These are phyloP conservation scores for Spicauda simplicius DNA, from an alignment of 2,888 invertebrate species.

Conservation along the genomic window DNA sequence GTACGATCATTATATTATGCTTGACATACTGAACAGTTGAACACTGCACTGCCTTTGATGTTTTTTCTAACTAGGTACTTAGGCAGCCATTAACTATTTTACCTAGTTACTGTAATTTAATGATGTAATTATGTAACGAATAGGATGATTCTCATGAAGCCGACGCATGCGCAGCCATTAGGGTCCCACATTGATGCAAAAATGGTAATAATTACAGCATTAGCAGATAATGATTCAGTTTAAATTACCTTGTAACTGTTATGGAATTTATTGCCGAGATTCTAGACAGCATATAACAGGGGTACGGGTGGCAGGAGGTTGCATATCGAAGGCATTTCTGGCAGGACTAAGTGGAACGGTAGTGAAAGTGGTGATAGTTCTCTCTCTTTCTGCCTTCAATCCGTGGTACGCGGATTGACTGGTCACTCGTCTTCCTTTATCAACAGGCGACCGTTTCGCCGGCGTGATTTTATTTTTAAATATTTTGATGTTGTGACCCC, in stretches of 20 bases:
- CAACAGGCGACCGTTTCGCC: conserved; percentile 45
- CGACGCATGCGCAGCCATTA: conserved; percentile 56
- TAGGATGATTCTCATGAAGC: conserved; percentile 35
- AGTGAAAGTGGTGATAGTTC: conserved; percentile 76
- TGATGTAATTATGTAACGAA: conserved; percentile 9
- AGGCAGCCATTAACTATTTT: background rate
- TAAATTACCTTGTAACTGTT: conserved; percentile 63
- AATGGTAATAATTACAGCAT: conserved; percentile 66
- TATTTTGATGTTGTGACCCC: conserved; percentile 25
- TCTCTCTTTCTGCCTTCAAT: conserved; percentile 59
- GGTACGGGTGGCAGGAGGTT: conserved; percentile 58
- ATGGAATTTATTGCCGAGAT: conserved; percentile 68
- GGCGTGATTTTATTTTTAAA: conserved; percentile 36
- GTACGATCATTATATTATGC: background rate
- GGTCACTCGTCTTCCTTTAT: conserved; percentile 55
- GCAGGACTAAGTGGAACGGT: conserved; percentile 71
- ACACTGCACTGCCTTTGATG: background rate
- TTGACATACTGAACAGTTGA: background rate
- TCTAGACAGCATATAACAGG: conserved; percentile 62
- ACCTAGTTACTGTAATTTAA: conserved; percentile 3
- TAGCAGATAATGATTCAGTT: conserved; percentile 65
- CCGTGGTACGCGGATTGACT: conserved; percentile 51
- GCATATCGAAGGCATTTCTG: conserved; percentile 56
- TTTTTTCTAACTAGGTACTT: background rate
- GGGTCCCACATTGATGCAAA: conserved; percentile 73